Percentiles rank a stretch among this genome's conserved stretches.
Evolutionary conservation across 2,113 vertebrate genomes (phyloP).

Genomic region (Cryptomyrus ogoouensis): DNA sequence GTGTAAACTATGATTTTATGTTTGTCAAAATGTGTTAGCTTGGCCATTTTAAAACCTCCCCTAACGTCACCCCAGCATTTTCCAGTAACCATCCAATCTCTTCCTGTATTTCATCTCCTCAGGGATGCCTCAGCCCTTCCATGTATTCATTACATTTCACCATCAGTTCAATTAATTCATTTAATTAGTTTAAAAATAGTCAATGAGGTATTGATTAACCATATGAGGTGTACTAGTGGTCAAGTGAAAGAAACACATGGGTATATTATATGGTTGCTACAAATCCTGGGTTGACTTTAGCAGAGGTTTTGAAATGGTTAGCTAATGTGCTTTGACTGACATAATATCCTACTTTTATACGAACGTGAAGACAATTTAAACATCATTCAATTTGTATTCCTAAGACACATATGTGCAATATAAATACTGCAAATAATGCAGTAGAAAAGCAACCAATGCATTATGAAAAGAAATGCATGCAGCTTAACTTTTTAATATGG

Average conservation of each 20-base stretch:
- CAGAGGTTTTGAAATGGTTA: background rate
- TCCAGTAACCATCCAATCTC: background rate
- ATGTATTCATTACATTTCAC: background rate
- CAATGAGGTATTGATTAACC: background rate
- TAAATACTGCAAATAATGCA: background rate
- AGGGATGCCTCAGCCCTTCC: background rate
- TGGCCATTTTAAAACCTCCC: background rate
- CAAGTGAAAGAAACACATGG: background rate
- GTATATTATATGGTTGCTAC: background rate
- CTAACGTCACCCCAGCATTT: background rate
- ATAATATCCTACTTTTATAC: background rate
- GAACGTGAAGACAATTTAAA: background rate
- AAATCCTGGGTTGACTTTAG: background rate
- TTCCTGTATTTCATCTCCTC: background rate
- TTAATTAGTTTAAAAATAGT: background rate
- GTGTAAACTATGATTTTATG: background rate
- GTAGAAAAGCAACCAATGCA: background rate
- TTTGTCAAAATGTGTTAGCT: background rate
- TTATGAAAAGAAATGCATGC: background rate
- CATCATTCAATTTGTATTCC: background rate
- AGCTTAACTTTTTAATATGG: background rate
- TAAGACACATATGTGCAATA: background rate
- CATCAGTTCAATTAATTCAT: background rate
- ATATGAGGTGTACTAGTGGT: background rate
- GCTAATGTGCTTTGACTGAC: background rate